Conservation (phyloP, 2,113 vertebrate species). For the Gadus chalcogrammus region DNA sequence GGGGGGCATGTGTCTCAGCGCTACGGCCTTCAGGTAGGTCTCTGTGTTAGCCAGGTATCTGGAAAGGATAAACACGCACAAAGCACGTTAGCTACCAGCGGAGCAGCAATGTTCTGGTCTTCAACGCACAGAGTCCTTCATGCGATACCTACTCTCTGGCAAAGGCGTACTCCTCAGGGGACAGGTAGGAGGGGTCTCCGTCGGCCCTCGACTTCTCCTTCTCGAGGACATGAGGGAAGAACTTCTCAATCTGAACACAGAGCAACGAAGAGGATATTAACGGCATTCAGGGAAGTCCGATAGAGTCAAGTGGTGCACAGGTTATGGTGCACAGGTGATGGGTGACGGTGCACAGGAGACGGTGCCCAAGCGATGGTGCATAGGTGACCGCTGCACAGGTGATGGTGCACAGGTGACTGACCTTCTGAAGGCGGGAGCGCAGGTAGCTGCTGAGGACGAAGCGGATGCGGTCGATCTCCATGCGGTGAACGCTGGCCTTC, state of each 20-base stretch:
- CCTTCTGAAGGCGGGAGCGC: conserved; percentile 88
- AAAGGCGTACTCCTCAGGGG: conserved; percentile 91
- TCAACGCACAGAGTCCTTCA: neutral
- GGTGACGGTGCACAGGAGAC: neutral
- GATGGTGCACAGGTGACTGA: conserved; percentile 40
- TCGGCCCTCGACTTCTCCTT: conserved; percentile 82
- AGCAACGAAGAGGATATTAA: neutral
- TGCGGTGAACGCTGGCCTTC: conserved; percentile 87
- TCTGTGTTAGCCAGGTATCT: conserved; percentile 94
- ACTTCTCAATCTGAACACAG: conserved; percentile 87
- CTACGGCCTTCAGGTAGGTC: conserved; percentile 79
- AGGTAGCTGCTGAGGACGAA: conserved; percentile 93
- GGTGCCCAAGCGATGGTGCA: neutral
- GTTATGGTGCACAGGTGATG: neutral
- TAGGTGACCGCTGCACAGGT: neutral
- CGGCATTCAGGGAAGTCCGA: neutral
- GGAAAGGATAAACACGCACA: conserved; percentile 2
- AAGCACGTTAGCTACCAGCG: neutral
- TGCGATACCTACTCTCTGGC: conserved; percentile 87
- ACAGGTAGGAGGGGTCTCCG: conserved; percentile 83
- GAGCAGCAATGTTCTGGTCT: neutral
- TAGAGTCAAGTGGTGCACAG: neutral
- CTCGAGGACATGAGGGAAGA: conserved; percentile 91
- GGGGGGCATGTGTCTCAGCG: conserved; percentile 91
- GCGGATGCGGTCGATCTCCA: conserved; percentile 94